phyloP scores from a whole-genome alignment of 1,140 invertebrate genomes.

The Varroa destructor region DNA sequence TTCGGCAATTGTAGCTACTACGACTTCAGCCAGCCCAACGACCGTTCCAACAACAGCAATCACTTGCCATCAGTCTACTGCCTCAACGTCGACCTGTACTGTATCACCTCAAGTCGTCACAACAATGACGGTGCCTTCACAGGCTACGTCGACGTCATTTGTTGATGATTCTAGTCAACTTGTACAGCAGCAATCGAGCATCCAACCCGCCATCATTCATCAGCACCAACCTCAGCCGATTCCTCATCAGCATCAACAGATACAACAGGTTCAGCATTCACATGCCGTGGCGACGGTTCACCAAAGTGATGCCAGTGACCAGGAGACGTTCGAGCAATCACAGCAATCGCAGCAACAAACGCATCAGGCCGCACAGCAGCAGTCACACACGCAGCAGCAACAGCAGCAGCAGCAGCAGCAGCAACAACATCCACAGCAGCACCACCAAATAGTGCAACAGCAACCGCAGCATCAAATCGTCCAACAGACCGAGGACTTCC shows the following conservation, averaged over 20 bases:
- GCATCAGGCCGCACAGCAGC: no score
- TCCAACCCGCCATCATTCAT: not conserved
- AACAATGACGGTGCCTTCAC: not conserved
- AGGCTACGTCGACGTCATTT: constrained; percentile 20
- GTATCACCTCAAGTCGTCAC: not conserved
- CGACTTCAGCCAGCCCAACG: no score
- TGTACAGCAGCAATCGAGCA: constrained; percentile 21
- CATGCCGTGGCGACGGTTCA: no score
- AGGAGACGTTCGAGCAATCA: no score
- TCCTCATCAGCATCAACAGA: no score
- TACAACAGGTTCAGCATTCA: no score
- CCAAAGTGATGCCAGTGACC: no score
- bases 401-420: constrained; percentile 13
- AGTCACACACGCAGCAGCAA: not conserved
- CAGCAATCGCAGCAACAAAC: no score
- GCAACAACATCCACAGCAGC: not conserved
- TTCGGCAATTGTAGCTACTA: not conserved
- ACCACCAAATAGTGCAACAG: constrained; percentile 11
- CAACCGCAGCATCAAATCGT: constrained; percentile 6
- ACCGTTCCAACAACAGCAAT: no score
- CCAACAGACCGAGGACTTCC: not conserved
- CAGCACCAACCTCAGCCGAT: not conserved
- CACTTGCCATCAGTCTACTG: no score
- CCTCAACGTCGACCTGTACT: no score
- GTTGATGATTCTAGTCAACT: constrained; percentile 26